These are phyloP conservation scores for Chaunax sp. DNA, from an alignment of 2,797 vertebrate species.

Conservation along the genomic window DNA sequence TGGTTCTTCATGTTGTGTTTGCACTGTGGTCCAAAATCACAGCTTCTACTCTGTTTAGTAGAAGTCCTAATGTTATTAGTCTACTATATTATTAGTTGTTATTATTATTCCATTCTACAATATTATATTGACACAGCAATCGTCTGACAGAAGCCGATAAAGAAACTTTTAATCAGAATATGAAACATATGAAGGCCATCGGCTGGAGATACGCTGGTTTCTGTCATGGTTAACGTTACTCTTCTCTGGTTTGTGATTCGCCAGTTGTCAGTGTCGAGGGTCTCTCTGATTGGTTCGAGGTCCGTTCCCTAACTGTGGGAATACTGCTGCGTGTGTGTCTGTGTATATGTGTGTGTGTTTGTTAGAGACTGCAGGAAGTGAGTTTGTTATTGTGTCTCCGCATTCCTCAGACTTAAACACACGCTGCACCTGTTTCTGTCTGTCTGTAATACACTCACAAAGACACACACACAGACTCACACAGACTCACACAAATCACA, in stretches of 20 bases:
- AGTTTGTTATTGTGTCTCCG: slow-evolving; percentile 65
- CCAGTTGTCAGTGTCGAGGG: slow-evolving; percentile 27
- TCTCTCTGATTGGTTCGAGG: slow-evolving; percentile 44
- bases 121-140: too few species aligned
- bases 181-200: slow-evolving; percentile 2
- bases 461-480: slow-evolving; percentile 26
- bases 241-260: slow-evolving; percentile 16
- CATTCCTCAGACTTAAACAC: slow-evolving; percentile 70
- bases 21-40: too few species aligned
- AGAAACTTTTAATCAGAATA: too few species aligned
- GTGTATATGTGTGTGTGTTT: slow-evolving; percentile 31
- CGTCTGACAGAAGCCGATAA: too few species aligned
- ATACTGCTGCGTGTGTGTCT: slow-evolving; percentile 39
- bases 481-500: neutral
- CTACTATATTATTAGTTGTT: too few species aligned
- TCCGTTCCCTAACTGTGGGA: slow-evolving; percentile 58
- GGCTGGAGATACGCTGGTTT: neutral
- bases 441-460: slow-evolving; percentile 37
- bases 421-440: slow-evolving; percentile 76
- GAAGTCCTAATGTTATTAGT: too few species aligned
- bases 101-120: too few species aligned
- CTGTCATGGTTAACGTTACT: neutral
- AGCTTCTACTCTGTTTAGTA: too few species aligned
- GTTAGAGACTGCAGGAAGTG: slow-evolving; percentile 49
- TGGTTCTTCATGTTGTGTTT: too few species aligned